Percentiles rank a stretch among this genome's conserved stretches.
phyloP scores from a whole-genome alignment of 2,113 vertebrate genomes.

The Gnathonemus longibarbis region DNA sequence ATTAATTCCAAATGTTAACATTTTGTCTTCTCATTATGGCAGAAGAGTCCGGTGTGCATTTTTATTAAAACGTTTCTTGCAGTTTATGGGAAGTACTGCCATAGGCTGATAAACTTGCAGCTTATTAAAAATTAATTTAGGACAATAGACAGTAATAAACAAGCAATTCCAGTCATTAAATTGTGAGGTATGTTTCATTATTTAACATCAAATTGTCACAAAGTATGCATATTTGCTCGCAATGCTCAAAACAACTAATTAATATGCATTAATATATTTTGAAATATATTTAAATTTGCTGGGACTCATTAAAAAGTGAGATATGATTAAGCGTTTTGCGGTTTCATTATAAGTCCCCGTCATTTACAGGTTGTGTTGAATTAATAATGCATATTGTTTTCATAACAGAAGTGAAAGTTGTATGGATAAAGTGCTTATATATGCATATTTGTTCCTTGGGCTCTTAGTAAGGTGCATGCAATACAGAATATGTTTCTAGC shows the following conservation, averaged over 20 bases:
- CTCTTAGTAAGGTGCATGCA: not conserved
- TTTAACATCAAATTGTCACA: slow-evolving; percentile 40
- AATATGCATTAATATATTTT: slow-evolving; percentile 51
- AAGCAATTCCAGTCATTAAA: slow-evolving; percentile 52
- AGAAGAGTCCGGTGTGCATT: slow-evolving; percentile 11
- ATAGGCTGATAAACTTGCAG: slow-evolving; percentile 36
- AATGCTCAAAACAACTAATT: slow-evolving; percentile 44
- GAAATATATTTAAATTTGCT: slow-evolving; percentile 49
- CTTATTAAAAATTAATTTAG: slow-evolving; percentile 53
- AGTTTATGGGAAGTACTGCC: not conserved
- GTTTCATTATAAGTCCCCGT: slow-evolving; percentile 41
- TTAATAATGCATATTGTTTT: slow-evolving; percentile 32
- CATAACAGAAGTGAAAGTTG: slow-evolving; percentile 21
- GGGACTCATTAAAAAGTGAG: slow-evolving; percentile 45
- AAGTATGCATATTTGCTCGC: slow-evolving; percentile 29
- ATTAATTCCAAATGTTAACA: not conserved
- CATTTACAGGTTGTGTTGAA: slow-evolving; percentile 38
- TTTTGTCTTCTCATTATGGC: slow-evolving; percentile 9
- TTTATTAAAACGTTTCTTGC: slow-evolving; percentile 23
- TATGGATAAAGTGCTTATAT: slow-evolving; percentile 19
- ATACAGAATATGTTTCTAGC: not conserved
- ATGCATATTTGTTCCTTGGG: not conserved
- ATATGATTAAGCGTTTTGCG: slow-evolving; percentile 33
- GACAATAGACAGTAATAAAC: slow-evolving; percentile 52
- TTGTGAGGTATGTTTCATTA: slow-evolving; percentile 46